Evolutionary conservation across 2,888 invertebrate genomes (phyloP).

Genomic region (Dicranocentrus wangi): DNA sequence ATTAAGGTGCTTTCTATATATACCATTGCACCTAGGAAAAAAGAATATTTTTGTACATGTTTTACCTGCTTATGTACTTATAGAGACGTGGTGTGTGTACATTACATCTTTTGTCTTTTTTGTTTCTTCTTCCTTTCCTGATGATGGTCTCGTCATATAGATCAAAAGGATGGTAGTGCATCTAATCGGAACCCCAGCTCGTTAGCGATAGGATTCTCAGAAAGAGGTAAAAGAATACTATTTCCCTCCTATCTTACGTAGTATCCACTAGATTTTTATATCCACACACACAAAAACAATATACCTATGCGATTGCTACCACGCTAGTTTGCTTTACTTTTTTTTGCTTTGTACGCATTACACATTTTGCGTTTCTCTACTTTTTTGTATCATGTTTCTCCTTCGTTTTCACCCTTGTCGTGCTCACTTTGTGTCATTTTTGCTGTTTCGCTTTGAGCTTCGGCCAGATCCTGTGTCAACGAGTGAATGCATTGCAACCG

Average conservation of each 20-base stretch:
- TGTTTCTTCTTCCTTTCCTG: slow-evolving; percentile 8
- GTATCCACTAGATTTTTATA: slow-evolving; percentile 23
- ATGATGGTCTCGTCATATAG: slow-evolving; percentile 56
- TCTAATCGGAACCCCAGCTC: slow-evolving; percentile 80
- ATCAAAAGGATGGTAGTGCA: slow-evolving; percentile 77
- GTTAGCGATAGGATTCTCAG: slow-evolving; percentile 79
- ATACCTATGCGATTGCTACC: neutral
- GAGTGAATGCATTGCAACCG: neutral
- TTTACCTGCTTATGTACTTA: neutral
- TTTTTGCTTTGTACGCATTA: neutral
- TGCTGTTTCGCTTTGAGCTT: slow-evolving; percentile 29
- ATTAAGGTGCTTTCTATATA: slow-evolving; percentile 17
- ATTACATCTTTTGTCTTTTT: slow-evolving; percentile 9
- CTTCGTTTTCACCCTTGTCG: slow-evolving; percentile 10
- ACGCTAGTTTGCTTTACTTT: neutral
- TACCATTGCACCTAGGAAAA: neutral
- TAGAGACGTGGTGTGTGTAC: slow-evolving; percentile 2
- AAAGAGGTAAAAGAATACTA: slow-evolving; percentile 77
- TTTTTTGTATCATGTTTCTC: slow-evolving; percentile 5
- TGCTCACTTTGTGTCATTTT: slow-evolving; percentile 45
- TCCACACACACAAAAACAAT: neutral
- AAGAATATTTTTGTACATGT: slow-evolving; percentile 7
- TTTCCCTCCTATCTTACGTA: slow-evolving; percentile 15
- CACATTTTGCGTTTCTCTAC: neutral
- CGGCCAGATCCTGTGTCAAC: slow-evolving; percentile 38